Conservation (phyloP, 1,140 invertebrate species). For the Drosophila hydei region DNA sequence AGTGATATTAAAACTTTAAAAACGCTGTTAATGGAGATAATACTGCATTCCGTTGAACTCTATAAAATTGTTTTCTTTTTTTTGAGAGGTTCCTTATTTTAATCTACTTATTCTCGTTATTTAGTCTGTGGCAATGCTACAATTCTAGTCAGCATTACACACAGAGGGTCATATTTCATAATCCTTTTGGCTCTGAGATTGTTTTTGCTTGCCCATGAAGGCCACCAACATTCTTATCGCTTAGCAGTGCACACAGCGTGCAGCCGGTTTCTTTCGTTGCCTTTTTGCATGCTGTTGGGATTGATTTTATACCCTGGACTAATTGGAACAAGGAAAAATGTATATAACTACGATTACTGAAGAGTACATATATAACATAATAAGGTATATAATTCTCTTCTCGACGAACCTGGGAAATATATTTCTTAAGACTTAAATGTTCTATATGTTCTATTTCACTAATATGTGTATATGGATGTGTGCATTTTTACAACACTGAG, state of each 20-base stretch:
- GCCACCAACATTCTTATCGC: conserved; percentile 50
- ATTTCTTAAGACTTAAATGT: no score
- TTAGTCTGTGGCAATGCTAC: no score
- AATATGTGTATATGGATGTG: no score
- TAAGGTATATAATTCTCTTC: background rate
- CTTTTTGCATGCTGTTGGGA: conserved; percentile 34
- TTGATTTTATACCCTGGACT: conserved; percentile 43
- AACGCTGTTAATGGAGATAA: no score
- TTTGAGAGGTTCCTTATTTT: no score
- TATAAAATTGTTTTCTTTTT: no score
- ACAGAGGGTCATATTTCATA: conserved; percentile 44
- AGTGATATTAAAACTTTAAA: no score
- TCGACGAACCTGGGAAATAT: no score
- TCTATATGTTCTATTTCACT: no score
- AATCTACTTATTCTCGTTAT: no score
- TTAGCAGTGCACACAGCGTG: conserved; percentile 48
- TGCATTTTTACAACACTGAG: no score
- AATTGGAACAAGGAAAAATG: background rate
- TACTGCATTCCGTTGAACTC: no score
- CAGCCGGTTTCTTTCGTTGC: conserved; percentile 19
- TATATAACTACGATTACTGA: background rate
- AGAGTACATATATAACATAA: background rate
- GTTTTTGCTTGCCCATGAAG: conserved; percentile 44
- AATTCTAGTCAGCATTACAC: conserved; percentile 5
- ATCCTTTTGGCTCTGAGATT: conserved; percentile 45